Evolutionary conservation across 2,113 vertebrate genomes (phyloP).

Genomic region (Ellobius talpinus): DNA sequence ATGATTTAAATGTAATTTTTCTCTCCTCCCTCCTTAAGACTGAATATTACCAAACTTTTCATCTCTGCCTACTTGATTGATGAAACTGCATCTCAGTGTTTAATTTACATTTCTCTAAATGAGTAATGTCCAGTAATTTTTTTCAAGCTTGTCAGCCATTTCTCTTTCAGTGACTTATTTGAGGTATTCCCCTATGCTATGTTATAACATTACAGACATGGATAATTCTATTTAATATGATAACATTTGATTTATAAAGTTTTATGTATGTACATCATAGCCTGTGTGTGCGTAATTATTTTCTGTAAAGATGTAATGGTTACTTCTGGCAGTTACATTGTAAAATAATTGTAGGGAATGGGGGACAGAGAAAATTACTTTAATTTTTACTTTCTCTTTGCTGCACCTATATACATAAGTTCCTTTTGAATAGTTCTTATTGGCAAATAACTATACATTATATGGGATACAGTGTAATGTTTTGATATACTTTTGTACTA

Average conservation of each 20-base stretch:
- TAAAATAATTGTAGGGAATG: not conserved
- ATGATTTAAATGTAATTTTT: conserved; percentile 55
- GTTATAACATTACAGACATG: not conserved
- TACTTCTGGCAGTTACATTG: not conserved
- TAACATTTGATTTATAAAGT: not conserved
- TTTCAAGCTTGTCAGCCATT: not conserved
- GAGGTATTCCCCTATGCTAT: not conserved
- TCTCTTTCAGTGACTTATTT: conserved; percentile 9
- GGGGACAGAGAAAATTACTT: not conserved
- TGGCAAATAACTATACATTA: not conserved
- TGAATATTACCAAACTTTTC: conserved; percentile 5
- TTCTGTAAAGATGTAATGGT: not conserved
- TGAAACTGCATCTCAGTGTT: conserved; percentile 35
- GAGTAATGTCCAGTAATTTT: not conserved
- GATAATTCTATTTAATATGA: not conserved
- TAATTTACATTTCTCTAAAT: conserved; percentile 53
- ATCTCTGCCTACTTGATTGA: conserved; percentile 58
- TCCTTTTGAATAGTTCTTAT: not conserved
- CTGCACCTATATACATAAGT: not conserved
- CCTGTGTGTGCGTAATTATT: not conserved
- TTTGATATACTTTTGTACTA: not conserved
- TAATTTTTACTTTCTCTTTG: not conserved
- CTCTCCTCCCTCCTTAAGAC: conserved; percentile 31
- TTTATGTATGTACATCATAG: not conserved
- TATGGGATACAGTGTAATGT: not conserved